These are phyloP conservation scores for Cuniculus paca DNA, from an alignment of 2,797 vertebrate genomes.

Conservation along the genomic window DNA sequence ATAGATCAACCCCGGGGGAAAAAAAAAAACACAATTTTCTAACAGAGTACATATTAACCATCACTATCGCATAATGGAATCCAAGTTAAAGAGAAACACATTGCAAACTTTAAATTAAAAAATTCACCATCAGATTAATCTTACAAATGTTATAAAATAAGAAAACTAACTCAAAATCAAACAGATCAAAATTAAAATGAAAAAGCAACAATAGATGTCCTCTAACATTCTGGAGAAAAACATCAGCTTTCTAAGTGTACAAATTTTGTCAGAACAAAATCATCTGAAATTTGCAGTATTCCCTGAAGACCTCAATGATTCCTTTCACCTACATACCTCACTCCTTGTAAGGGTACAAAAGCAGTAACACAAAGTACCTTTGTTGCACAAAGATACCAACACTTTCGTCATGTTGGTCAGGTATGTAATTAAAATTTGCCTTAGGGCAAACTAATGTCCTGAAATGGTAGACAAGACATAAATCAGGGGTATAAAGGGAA, in stretches of 20 bases:
- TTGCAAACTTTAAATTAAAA: slow-evolving; percentile 29
- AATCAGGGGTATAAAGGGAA: background rate
- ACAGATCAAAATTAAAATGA: background rate
- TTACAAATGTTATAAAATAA: background rate
- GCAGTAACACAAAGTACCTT: background rate
- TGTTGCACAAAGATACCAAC: background rate
- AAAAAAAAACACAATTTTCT: slow-evolving; percentile 7
- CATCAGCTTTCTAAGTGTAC: background rate
- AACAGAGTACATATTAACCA: background rate
- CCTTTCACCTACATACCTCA: background rate
- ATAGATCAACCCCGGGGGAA: background rate
- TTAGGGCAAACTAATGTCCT: slow-evolving; percentile 24
- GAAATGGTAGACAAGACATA: slow-evolving; percentile 4
- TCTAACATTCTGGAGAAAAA: background rate
- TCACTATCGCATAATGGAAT: background rate
- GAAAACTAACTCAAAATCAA: background rate
- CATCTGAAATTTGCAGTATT: background rate
- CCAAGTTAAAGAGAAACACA: slow-evolving; percentile 43
- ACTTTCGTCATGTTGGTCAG: background rate
- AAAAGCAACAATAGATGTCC: background rate
- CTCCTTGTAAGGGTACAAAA: background rate
- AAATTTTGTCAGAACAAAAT: background rate
- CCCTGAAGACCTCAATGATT: background rate
- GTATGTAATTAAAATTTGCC: background rate
- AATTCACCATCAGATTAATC: background rate